A percentile compares a stretch with the other conserved stretches of the same genome.
Evolutionary conservation across 2,113 vertebrate species (phyloP).

Genomic region (Tautogolabrus adspersus): DNA sequence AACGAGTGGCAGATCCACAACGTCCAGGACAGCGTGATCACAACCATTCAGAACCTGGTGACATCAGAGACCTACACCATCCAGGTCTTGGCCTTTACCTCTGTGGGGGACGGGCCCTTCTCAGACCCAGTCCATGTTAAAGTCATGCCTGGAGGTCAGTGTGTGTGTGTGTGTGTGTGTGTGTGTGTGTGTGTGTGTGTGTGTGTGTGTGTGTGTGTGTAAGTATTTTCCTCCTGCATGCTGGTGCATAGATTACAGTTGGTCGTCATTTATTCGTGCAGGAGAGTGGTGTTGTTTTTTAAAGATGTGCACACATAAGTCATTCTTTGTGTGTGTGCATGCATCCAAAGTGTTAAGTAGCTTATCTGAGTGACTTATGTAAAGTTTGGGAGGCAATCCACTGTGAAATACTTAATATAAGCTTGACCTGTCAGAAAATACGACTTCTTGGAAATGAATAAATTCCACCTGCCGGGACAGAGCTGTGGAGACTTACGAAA

Average conservation of each 20-base stretch:
- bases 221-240: conserved; percentile 10
- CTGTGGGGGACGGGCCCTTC: conserved; percentile 95
- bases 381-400: conserved; percentile 39
- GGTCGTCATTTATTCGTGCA: conserved; percentile 16
- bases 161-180: neutral
- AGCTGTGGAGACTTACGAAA: conserved; percentile 47
- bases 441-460: conserved; percentile 42
- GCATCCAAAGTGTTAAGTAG: conserved; percentile 31
- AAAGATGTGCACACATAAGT: conserved; percentile 36
- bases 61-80: conserved; percentile 95
- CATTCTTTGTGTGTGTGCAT: conserved; percentile 22
- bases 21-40: conserved; percentile 94
- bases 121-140: conserved; percentile 96
- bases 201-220: no score
- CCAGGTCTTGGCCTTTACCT: conserved; percentile 96
- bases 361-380: conserved; percentile 41
- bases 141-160: conserved; percentile 95
- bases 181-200: no score
- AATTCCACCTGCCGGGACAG: conserved; percentile 45
- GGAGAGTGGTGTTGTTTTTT: conserved; percentile 24
- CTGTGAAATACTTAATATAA: conserved; percentile 30
- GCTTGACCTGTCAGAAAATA: conserved; percentile 54
- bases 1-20: conserved; percentile 98
- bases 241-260: conserved; percentile 10
- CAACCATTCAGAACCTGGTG: conserved; percentile 92